These are phyloP conservation scores for Stenotaenia linearis DNA, from an alignment of 2,888 invertebrate genomes.

Conservation along the genomic window DNA sequence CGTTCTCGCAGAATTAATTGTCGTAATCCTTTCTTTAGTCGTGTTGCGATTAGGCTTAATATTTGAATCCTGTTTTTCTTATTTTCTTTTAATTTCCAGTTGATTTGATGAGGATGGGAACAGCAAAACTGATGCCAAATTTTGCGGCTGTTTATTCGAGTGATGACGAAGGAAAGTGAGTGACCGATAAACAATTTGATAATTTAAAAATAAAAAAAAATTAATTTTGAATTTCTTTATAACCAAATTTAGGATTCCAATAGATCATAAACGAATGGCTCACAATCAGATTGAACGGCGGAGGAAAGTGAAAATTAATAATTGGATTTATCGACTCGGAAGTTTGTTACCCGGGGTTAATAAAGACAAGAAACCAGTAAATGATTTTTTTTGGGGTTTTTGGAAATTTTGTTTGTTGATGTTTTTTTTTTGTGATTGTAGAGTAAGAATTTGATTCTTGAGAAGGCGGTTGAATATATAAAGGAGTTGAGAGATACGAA, in stretches of 20 bases:
- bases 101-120: background rate
- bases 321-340: conserved; percentile 33
- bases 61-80: background rate
- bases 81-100: background rate
- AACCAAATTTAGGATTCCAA: background rate
- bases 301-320: conserved; percentile 36
- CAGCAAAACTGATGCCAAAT: background rate
- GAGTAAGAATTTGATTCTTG: conserved; percentile 42
- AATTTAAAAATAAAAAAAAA: background rate
- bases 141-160: conserved; percentile 1
- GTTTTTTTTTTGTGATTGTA: conserved; percentile 10
- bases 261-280: conserved; percentile 31
- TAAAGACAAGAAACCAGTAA: conserved; percentile 34
- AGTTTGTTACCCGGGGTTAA: conserved; percentile 33
- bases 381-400: background rate
- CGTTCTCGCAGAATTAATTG: background rate
- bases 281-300: conserved; percentile 36
- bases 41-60: background rate
- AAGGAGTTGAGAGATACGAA: conserved; percentile 43
- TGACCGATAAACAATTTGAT: background rate
- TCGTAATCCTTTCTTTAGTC: background rate
- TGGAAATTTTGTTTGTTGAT: background rate
- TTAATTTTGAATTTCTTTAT: background rate
- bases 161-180: background rate
- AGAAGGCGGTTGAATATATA: conserved; percentile 45